phyloP scores from a whole-genome alignment of 2,888 invertebrate genomes.

The Pemphredon lugubris region DNA sequence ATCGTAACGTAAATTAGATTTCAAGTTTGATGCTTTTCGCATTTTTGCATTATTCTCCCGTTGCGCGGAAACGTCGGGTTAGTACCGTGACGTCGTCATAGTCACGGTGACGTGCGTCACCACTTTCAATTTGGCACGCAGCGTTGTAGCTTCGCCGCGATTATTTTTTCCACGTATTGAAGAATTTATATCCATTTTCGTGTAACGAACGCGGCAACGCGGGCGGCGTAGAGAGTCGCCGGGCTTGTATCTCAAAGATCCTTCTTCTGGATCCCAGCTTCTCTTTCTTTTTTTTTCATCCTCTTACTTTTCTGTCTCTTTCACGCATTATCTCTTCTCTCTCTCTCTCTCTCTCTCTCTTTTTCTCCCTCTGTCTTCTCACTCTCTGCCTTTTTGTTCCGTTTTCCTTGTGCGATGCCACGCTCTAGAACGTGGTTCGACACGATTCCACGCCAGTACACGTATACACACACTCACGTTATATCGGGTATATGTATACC shows the following conservation, averaged over 20 bases:
- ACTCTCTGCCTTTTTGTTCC: conserved; percentile 34
- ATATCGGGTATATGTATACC: conserved; percentile 27
- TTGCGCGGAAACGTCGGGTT: too few species aligned
- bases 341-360: conserved; percentile 13
- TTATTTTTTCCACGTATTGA: not conserved
- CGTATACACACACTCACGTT: conserved; percentile 35
- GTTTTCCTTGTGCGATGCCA: conserved; percentile 25
- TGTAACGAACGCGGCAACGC: too few species aligned
- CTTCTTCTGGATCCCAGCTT: conserved; percentile 1
- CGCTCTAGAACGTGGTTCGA: conserved; percentile 26
- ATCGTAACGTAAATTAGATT: too few species aligned
- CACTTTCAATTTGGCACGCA: not conserved
- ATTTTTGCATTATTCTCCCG: too few species aligned
- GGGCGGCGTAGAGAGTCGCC: too few species aligned
- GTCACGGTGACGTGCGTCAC: too few species aligned
- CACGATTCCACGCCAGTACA: conserved; percentile 35
- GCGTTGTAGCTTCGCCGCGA: not conserved
- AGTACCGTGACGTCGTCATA: too few species aligned
- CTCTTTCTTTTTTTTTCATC: conserved; percentile 10
- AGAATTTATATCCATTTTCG: too few species aligned
- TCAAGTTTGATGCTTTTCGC: too few species aligned
- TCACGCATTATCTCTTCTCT: conserved; percentile 9
- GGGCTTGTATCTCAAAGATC: not conserved
- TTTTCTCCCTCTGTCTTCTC: conserved; percentile 5
- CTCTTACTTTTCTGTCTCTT: conserved; percentile 10